phyloP scores from a whole-genome alignment of 2,113 vertebrate species.

The Sialia sialis region DNA sequence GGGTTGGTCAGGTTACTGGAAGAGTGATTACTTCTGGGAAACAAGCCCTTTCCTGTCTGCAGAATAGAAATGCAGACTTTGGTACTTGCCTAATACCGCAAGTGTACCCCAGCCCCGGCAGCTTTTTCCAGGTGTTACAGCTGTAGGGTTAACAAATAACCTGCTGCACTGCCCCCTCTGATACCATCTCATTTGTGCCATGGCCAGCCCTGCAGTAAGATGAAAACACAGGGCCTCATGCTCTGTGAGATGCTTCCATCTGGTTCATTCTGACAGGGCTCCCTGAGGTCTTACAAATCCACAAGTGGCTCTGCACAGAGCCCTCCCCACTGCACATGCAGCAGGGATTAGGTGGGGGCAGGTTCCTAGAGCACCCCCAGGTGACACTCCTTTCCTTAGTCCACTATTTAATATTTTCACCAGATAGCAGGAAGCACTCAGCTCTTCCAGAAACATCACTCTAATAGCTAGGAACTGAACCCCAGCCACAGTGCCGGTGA shows the following conservation, averaged over 20 bases:
- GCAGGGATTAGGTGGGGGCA: neutral
- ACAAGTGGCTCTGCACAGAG: neutral
- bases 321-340: neutral
- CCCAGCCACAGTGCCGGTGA: neutral
- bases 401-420: neutral
- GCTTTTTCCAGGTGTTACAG: neutral
- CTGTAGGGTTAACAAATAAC: neutral
- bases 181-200: neutral
- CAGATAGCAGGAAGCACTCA: neutral
- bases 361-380: neutral
- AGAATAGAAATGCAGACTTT: accelerated
- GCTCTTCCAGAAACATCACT: neutral
- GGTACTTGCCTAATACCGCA: neutral
- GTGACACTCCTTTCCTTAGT: neutral
- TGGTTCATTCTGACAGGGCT: neutral
- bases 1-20: neutral
- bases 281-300: neutral
- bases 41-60: neutral
- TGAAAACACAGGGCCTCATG: neutral
- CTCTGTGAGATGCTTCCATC: neutral
- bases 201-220: neutral
- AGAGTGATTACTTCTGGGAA: neutral
- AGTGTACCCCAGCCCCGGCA: accelerated
- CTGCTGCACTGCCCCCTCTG: neutral
- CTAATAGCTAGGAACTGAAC: neutral